phyloP scores from a whole-genome alignment of 1,140 invertebrate genomes.

The Drosophila nebulosa region DNA sequence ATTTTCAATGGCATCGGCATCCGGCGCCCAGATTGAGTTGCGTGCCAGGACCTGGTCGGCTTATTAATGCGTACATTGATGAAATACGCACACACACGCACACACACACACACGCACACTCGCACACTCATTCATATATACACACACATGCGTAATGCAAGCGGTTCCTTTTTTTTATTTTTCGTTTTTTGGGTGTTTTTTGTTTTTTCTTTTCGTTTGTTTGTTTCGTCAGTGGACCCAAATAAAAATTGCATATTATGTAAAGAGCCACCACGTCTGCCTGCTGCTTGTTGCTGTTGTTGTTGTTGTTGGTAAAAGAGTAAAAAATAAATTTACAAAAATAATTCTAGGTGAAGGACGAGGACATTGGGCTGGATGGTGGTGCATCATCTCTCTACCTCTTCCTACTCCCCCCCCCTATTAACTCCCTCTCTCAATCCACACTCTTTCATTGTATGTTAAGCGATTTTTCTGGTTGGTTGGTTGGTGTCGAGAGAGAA shows the following conservation, averaged over 20 bases:
- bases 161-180: slow-evolving; percentile 31
- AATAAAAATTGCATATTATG: slow-evolving; percentile 80
- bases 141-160: slow-evolving; percentile 63
- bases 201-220: slow-evolving; percentile 40
- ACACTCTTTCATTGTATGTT: slow-evolving; percentile 50
- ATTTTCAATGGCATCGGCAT: slow-evolving; percentile 46
- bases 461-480: slow-evolving; percentile 32
- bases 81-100: slow-evolving; percentile 65
- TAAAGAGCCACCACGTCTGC: slow-evolving; percentile 48
- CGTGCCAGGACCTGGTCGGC: slow-evolving; percentile 42
- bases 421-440: slow-evolving; percentile 18
- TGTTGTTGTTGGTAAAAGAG: slow-evolving; percentile 20
- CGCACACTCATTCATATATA: slow-evolving; percentile 12
- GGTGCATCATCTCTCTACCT: slow-evolving; percentile 5
- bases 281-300: slow-evolving; percentile 44
- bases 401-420: slow-evolving; percentile 35
- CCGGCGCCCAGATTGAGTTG: slow-evolving; percentile 54
- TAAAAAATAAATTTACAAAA: slow-evolving; percentile 63
- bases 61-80: slow-evolving; percentile 78
- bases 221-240: slow-evolving; percentile 43
- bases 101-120: slow-evolving; percentile 20
- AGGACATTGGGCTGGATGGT: slow-evolving; percentile 52
- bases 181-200: slow-evolving; percentile 30
- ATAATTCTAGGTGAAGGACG: slow-evolving; percentile 80
- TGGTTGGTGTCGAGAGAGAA: not conserved